A percentile compares a stretch with the other conserved stretches of the same genome.
Conservation (phyloP, 1,140 invertebrate species). For the Hetaerina americana region DNA sequence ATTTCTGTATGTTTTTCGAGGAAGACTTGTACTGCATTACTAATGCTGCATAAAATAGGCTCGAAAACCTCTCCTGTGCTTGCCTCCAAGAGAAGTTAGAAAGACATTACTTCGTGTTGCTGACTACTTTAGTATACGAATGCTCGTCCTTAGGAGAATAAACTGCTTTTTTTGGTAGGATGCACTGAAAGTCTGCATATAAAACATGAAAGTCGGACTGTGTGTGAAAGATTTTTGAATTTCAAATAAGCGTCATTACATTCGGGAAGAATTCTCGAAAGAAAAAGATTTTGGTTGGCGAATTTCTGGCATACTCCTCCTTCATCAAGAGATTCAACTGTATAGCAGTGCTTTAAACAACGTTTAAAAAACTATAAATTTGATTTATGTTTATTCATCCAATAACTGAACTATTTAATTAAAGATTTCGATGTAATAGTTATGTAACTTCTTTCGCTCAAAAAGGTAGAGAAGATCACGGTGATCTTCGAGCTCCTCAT, state of each 20-base stretch:
- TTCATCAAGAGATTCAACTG: too few species aligned
- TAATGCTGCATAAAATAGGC: too few species aligned
- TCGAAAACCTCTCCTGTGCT: too few species aligned
- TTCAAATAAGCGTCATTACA: too few species aligned
- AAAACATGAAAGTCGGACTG: not conserved
- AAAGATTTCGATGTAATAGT: not conserved
- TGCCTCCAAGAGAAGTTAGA: too few species aligned
- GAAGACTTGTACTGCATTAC: too few species aligned
- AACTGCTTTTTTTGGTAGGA: too few species aligned
- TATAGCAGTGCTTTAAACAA: not conserved
- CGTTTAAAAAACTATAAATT: not conserved
- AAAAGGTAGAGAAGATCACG: not conserved
- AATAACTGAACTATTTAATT: not conserved
- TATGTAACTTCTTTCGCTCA: not conserved
- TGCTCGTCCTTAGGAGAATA: too few species aligned
- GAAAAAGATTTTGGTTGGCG: not conserved
- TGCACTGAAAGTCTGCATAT: not conserved
- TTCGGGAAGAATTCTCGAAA: too few species aligned
- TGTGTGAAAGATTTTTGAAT: not conserved
- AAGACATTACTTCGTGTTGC: too few species aligned
- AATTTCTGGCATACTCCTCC: too few species aligned
- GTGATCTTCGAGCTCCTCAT: not conserved
- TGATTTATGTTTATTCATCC: not conserved
- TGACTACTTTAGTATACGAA: too few species aligned
- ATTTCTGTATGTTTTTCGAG: not conserved